Percentiles rank a stretch among this genome's conserved stretches.
Conservation (phyloP, 1,140 invertebrate species). For the Phymastichus coffea region DNA sequence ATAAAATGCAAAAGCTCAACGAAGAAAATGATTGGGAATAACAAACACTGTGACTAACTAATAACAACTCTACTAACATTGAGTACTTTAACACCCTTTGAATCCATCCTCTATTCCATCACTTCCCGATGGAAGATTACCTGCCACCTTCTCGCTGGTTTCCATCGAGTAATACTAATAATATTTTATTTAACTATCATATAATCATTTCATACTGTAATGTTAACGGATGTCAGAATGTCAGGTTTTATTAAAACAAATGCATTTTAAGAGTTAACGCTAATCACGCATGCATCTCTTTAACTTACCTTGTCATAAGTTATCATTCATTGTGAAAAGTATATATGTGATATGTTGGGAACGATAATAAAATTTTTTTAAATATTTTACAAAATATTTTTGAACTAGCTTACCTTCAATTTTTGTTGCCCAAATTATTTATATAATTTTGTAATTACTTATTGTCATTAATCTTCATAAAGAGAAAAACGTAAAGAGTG, state of each 20-base stretch:
- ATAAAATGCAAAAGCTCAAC: not conserved
- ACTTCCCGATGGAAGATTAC: not conserved
- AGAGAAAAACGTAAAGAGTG: too few relatives aligned
- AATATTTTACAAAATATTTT: not conserved
- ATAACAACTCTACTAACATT: not conserved
- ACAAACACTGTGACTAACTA: not conserved
- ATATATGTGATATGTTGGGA: too few relatives aligned
- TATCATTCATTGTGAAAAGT: too few relatives aligned
- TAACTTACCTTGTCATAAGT: too few relatives aligned
- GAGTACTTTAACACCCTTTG: not conserved
- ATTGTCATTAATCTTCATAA: not conserved
- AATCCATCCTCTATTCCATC: not conserved
- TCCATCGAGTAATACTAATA: not conserved
- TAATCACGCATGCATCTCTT: too few relatives aligned
- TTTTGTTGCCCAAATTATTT: not conserved
- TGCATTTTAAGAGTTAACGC: too few relatives aligned
- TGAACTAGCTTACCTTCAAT: not conserved
- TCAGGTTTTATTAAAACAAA: too few relatives aligned
- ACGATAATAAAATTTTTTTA: not conserved
- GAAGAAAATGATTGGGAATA: not conserved
- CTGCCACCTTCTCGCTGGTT: not conserved
- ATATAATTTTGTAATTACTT: not conserved
- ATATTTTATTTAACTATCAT: not conserved
- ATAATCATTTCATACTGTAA: not conserved
- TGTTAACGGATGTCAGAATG: too few relatives aligned